Evolutionary conservation across 1,140 invertebrate genomes (phyloP).

Genomic region (Aporrectodea caliginosa): DNA sequence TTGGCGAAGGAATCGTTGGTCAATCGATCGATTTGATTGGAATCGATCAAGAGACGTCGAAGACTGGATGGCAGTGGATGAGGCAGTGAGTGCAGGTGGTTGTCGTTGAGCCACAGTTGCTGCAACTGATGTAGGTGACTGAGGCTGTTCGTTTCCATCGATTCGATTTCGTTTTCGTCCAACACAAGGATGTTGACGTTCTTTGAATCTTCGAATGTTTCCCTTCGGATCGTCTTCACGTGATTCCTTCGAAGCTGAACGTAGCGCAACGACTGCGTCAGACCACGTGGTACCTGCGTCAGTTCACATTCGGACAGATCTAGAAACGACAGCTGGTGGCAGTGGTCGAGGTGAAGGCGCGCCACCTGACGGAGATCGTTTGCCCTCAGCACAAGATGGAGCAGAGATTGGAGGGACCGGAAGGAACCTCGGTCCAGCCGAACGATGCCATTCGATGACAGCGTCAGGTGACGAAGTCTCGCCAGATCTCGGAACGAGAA

Average conservation of each 20-base stretch:
- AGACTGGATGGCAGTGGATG: slow-evolving; percentile 65
- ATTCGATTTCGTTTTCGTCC: slow-evolving; percentile 68
- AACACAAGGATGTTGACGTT: slow-evolving; percentile 75
- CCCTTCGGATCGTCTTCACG: slow-evolving; percentile 68
- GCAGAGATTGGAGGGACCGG: slow-evolving; percentile 69
- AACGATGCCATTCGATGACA: slow-evolving; percentile 71
- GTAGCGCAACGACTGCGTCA: slow-evolving; percentile 76
- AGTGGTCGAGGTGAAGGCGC: neutral
- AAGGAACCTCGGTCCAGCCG: slow-evolving; percentile 69
- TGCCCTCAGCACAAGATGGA: slow-evolving; percentile 65
- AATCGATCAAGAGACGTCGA: slow-evolving; percentile 62
- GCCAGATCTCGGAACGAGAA: slow-evolving; percentile 63
- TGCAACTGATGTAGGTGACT: slow-evolving; percentile 74
- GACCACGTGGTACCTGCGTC: slow-evolving; percentile 72
- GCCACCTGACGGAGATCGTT: slow-evolving; percentile 37
- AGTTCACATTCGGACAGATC: slow-evolving; percentile 76
- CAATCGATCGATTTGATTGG: slow-evolving; percentile 57
- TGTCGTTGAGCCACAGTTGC: slow-evolving; percentile 74
- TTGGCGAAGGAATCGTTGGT: slow-evolving; percentile 30
- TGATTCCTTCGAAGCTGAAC: slow-evolving; percentile 72
- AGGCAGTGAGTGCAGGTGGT: slow-evolving; percentile 67
- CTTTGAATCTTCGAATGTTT: slow-evolving; percentile 83
- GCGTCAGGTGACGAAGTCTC: slow-evolving; percentile 71
- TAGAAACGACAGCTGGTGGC: slow-evolving; percentile 58
- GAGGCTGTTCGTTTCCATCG: slow-evolving; percentile 79